Evolutionary conservation across 1,140 invertebrate species (phyloP), one percentile per base, ranked within the genome.

Genomic region (Trichonephila clavipes): DNA sequence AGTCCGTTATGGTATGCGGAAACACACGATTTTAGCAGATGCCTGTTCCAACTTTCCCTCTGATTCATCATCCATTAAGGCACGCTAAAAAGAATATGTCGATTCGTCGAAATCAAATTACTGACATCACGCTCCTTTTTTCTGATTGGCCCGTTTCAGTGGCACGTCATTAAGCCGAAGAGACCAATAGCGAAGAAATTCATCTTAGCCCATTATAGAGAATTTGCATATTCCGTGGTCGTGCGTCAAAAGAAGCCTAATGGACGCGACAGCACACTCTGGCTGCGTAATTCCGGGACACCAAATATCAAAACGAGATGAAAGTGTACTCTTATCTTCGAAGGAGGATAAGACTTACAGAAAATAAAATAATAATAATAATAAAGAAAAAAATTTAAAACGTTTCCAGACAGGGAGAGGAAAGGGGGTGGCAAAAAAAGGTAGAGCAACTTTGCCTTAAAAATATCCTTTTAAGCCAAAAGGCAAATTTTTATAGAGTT

Each of bases 391-490:
- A 89, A 61, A 44, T 28, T 51, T 44, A 89, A 58, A 89, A 77
- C 86, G 72, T 34, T 83, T 58, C 51, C 82, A 58, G 82, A 58
- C 40, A 6, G 10, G 44, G 66, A 58, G 24, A 21, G 24, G n/a
- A 16, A 83, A 83, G 19, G 51, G 64, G 64, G 34, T 8, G 34
- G 64, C 16, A 34, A 88, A 88, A 64, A 34, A 66, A 19, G 28
- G 72, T 34, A 77, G 72, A 19, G n/a, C 44, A 77, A 77, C 83
- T 40, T 40, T 64, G 92, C 92, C 87, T 93, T 88, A 93, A 93
- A 93, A 93, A 93, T 88, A 93, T 88, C 85, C 61, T 88, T 88
- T 93, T 92, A 85, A 93, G 87, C 64, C 92, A 85, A 62, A 88
- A 88, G 83, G 85, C 58, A 88, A 88, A 88, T 93, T 93, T 93